A percentile compares a stretch with the other conserved stretches of the same genome.
phyloP scores from a whole-genome alignment of 2,888 invertebrate genomes.

The Orthosia incerta region DNA sequence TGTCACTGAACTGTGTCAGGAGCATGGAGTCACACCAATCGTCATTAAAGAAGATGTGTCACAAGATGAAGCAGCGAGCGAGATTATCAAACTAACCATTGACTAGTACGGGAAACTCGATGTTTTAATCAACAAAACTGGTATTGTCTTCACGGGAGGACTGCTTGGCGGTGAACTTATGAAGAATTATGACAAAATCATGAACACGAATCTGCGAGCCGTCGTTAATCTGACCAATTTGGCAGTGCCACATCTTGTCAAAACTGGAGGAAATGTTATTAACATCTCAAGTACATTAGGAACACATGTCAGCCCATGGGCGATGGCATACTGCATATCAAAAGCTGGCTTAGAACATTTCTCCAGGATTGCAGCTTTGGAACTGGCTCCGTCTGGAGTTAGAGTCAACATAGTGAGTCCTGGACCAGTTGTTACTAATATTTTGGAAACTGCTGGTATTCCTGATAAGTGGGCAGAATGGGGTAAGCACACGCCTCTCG shows the following conservation, averaged over 20 bases:
- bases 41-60: constrained; percentile 61
- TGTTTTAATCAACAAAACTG: constrained; percentile 69
- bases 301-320: not conserved
- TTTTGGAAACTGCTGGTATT: constrained; percentile 38
- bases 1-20: constrained; percentile 48
- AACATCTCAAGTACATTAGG: constrained; percentile 52
- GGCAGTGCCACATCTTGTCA: constrained; percentile 57
- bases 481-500: not conserved
- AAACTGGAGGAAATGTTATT: constrained; percentile 68
- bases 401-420: constrained; percentile 94
- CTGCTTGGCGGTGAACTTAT: constrained; percentile 46
- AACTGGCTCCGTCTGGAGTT: constrained; percentile 90
- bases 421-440: constrained; percentile 91
- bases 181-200: constrained; percentile 56
- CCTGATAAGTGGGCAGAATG: constrained; percentile 35
- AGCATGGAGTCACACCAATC: constrained; percentile 43
- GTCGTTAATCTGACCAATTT: constrained; percentile 51
- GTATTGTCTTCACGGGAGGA: constrained; percentile 29
- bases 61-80: constrained; percentile 53
- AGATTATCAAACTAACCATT: constrained; percentile 64
- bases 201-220: constrained; percentile 63
- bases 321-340: constrained; percentile 39
- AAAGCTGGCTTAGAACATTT: constrained; percentile 90
- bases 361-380: constrained; percentile 93
- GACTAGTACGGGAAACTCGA: constrained; percentile 66